Evolutionary conservation across 1,140 invertebrate genomes (phyloP), one percentile per base, ranked within the genome.

Genomic region (Cotesia typhae): DNA sequence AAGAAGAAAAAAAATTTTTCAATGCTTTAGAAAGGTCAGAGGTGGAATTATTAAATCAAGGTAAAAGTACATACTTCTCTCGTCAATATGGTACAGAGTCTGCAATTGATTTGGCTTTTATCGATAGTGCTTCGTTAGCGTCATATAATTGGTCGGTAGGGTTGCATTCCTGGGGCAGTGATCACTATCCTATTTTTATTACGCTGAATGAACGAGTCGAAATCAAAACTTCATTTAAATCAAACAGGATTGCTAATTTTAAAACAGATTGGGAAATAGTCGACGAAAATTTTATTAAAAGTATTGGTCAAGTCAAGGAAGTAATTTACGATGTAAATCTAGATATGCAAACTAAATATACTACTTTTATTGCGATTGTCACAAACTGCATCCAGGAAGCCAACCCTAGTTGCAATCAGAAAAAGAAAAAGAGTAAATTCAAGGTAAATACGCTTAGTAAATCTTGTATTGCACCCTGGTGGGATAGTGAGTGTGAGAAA

Each of bases 401-500:
- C 38, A 41, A 35, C 12, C n/a, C 4, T 7, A 64, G 12, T 7
- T 7, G 2, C 4, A 64, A 36, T 6, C 4, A 17, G 1, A 9
- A 28, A 17, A n/a, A 35, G n/a, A 37, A n/a, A 36, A 36, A 36
- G 3, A 12, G 51, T 47, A n/a, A 12, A 47, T 47, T 41, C 12
- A 4, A 51, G 4, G 36, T 12, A 20, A 64, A 64, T 17, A 17
- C 17, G 17, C 17, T 17, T 17, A 17, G 17, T 4, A n/a, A 4
- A 9, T 35, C 61, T 36, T 5, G 7, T 7, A 7, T 28, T 36
- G 38, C 35, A n/a, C 12, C 17, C 12, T 67, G 41, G 66, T 67
- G 35, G 61, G 36, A 64, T 5, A 36, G 35, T n/a, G 61, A 64
- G 3, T 64, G 61, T 36, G 28, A 64, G n/a, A 28, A 36, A 36